These are phyloP conservation scores for Pollenia amentaria DNA, from an alignment of 2,888 invertebrate species.

Conservation along the genomic window DNA sequence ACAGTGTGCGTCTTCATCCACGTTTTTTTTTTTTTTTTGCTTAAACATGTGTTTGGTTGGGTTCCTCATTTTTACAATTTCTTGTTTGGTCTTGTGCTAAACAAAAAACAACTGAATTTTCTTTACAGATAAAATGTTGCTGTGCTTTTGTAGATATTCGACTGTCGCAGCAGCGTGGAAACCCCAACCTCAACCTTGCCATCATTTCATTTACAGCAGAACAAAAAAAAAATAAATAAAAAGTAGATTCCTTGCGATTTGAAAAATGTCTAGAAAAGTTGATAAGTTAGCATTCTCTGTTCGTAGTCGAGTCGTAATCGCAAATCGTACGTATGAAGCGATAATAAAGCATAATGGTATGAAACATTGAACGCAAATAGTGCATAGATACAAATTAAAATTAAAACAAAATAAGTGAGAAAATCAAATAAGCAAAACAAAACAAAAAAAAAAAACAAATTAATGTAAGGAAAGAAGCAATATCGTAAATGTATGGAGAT, in stretches of 20 bases:
- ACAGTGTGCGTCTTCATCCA: conserved; percentile 4
- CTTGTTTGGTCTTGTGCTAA: conserved; percentile 41
- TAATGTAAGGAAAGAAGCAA: conserved; percentile 4
- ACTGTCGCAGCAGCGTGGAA: conserved; percentile 22
- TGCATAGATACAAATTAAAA: conserved; percentile 57
- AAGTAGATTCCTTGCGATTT: conserved; percentile 34
- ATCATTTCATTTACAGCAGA: conserved; percentile 1
- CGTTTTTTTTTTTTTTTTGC: neutral
- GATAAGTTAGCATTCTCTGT: conserved; percentile 63
- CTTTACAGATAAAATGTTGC: neutral
- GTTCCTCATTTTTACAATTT: conserved; percentile 32
- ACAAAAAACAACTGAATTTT: conserved; percentile 34
- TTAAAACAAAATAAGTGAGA: conserved; percentile 34
- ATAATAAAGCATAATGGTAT: conserved; percentile 71
- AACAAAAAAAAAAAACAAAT: neutral
- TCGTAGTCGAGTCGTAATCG: conserved; percentile 42
- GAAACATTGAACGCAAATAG: conserved; percentile 66
- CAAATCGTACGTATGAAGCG: conserved; percentile 67
- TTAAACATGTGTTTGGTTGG: conserved; percentile 1
- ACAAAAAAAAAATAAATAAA: neutral
- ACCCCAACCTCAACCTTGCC: conserved; percentile 13
- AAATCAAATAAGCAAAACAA: conserved; percentile 41
- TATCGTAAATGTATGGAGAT: neutral
- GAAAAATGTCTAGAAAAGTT: conserved; percentile 70
- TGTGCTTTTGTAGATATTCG: neutral